phyloP scores from a whole-genome alignment of 2,113 vertebrate genomes.

The Heteronetta atricapilla region DNA sequence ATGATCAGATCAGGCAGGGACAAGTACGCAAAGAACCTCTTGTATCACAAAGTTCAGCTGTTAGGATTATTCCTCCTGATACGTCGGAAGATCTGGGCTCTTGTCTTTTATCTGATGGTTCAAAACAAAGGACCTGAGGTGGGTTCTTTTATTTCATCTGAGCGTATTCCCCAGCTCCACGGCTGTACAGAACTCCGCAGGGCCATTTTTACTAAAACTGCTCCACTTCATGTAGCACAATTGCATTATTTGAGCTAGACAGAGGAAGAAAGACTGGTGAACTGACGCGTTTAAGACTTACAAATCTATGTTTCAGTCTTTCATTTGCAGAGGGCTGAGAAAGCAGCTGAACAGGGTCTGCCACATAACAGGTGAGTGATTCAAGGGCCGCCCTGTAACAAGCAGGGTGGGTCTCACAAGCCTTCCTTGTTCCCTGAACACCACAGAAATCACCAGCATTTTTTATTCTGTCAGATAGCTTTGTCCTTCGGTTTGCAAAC shows the following conservation, averaged over 20 bases:
- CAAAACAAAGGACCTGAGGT: not conserved
- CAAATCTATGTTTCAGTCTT: not conserved
- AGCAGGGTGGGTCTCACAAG: not conserved
- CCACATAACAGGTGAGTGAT: not conserved
- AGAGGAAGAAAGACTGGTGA: not conserved
- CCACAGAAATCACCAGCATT: not conserved
- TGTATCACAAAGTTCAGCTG: not conserved
- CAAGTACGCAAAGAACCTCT: not conserved
- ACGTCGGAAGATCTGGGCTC: not conserved
- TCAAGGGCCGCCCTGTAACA: not conserved
- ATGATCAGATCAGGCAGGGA: not conserved
- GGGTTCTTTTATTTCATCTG: not conserved
- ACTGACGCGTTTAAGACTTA: not conserved
- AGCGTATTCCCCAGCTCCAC: not conserved
- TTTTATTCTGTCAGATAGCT: not conserved
- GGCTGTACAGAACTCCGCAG: too few species aligned
- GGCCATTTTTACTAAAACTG: not conserved
- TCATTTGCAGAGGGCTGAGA: not conserved
- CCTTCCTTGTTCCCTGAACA: not conserved
- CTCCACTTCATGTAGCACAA: not conserved
- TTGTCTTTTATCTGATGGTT: not conserved
- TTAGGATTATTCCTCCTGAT: not conserved
- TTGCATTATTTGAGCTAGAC: not conserved
- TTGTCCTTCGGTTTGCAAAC: not conserved
- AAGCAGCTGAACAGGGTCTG: slow-evolving; percentile 24